Evolutionary conservation across 2,113 vertebrate species (phyloP), one percentile per base, ranked within the genome.

Genomic region (Myrmophylax atrothorax): DNA sequence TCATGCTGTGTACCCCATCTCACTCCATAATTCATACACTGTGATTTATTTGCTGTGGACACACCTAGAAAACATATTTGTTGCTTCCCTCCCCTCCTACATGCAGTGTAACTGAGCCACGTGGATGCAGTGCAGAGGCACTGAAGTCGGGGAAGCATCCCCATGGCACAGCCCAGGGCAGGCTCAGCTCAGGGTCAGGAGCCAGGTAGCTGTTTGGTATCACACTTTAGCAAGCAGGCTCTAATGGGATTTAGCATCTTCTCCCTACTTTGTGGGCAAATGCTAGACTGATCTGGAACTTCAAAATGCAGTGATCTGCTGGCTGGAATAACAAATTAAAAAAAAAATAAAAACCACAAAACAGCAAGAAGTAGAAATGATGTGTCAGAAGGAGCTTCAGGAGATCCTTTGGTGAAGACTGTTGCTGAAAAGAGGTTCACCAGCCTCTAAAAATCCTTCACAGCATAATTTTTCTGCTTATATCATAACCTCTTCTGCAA

Each of bases 21-120:
- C 37, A 2, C 49, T 91, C 83, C 88, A 68, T 93, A 92, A 93
- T 63, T 95, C 81, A 95, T 53, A 37, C 23, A 7, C 6, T 0
- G 16, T 95, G 92, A 95, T 96, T 95, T 92, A 96, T 95, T 75
- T 64, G 24, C 69, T 67, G 56, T 70, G 52, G 85, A 89, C 49
- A 69, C 46, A 5, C 18, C 63, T 40, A 80, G 63, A 74, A 86
- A 93, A 94, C 33, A 28, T 22, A 86, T 92, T 84, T 93, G 52
- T 58, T 12, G 9, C 35, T 84, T 86, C 35, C 35, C 16, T 79
- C 29, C 46, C 35, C 15, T 90, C 33, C 63, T 14, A 11, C 4
- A 0, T 2, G 12, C 62, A 7, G 9, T 17, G 40, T 55, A 53
- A 31, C 38, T 19, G 23, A 82, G 33, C 37, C 14, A 8, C 31